Conservation (phyloP, 64 coral and sea anemone species). For the Trachythela sp. region DNA sequence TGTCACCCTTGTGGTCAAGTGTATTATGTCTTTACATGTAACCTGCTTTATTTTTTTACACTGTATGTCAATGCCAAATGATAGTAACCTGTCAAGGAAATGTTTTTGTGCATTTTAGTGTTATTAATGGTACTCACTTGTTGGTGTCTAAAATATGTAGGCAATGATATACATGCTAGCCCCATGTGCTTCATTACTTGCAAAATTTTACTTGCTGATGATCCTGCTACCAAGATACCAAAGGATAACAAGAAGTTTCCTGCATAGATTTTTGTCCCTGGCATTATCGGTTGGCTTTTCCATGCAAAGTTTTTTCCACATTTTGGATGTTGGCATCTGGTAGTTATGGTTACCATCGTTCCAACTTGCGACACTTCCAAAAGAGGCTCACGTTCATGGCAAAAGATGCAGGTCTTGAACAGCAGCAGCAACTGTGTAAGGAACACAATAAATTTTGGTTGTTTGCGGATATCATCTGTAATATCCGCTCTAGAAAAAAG, state of each 20-base stretch:
- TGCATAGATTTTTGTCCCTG: slow-evolving; percentile 9
- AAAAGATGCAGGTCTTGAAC: background rate
- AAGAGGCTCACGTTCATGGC: background rate
- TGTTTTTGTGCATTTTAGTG: background rate
- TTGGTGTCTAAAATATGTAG: background rate
- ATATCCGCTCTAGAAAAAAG: background rate
- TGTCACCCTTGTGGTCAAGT: too few relatives aligned
- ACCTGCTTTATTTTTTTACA: too few relatives aligned
- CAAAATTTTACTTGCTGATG: background rate
- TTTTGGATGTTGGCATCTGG: background rate
- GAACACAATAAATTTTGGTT: slow-evolving; percentile 3
- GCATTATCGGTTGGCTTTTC: background rate
- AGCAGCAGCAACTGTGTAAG: background rate
- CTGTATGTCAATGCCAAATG: too few relatives aligned
- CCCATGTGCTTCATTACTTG: background rate
- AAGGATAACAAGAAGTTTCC: background rate
- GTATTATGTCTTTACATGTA: too few relatives aligned
- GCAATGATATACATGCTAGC: background rate
- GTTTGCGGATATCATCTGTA: background rate
- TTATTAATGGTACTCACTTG: background rate
- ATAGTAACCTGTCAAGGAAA: too few relatives aligned
- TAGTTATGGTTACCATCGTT: background rate
- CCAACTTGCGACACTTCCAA: background rate
- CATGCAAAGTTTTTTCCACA: background rate
- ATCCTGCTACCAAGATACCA: background rate